Conservation (phyloP, 1,140 invertebrate genomes). For the Battus philenor region DNA sequence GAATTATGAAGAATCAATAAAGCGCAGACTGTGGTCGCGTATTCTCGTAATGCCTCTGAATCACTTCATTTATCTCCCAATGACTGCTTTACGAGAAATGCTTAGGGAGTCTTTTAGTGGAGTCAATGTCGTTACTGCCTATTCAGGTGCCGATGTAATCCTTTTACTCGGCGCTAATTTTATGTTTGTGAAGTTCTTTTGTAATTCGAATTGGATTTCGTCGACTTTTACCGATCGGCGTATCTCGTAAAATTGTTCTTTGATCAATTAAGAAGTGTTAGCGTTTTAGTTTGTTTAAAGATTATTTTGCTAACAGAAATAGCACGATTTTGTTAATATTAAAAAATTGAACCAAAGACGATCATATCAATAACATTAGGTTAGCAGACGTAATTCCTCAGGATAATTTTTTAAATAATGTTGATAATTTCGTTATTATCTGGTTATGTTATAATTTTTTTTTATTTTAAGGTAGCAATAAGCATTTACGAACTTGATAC, state of each 20-base stretch:
- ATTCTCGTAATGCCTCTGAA: constrained; percentile 8
- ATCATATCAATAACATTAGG: too few species aligned
- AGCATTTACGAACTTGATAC: too few species aligned
- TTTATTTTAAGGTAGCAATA: too few species aligned
- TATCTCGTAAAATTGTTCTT: neutral
- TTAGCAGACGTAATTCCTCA: too few species aligned
- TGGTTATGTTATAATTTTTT: too few species aligned
- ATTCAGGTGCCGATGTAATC: constrained; percentile 14
- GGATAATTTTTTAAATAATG: too few species aligned
- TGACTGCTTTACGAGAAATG: constrained; percentile 5
- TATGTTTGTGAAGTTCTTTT: constrained; percentile 6
- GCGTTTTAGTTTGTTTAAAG: too few species aligned
- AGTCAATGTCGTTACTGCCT: constrained; percentile 7
- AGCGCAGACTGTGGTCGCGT: constrained; percentile 2
- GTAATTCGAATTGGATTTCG: constrained; percentile 8
- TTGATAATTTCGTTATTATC: too few species aligned
- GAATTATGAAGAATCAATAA: constrained; percentile 11
- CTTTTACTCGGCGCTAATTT: constrained; percentile 8
- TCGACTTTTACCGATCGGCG: neutral
- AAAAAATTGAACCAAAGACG: too few species aligned
- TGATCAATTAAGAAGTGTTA: too few species aligned
- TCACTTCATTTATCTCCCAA: constrained; percentile 8
- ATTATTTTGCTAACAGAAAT: too few species aligned
- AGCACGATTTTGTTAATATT: too few species aligned
- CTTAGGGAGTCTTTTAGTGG: constrained; percentile 3